These are phyloP conservation scores for Lagopus leucura DNA, from an alignment of 2,113 vertebrate species.

Conservation along the genomic window DNA sequence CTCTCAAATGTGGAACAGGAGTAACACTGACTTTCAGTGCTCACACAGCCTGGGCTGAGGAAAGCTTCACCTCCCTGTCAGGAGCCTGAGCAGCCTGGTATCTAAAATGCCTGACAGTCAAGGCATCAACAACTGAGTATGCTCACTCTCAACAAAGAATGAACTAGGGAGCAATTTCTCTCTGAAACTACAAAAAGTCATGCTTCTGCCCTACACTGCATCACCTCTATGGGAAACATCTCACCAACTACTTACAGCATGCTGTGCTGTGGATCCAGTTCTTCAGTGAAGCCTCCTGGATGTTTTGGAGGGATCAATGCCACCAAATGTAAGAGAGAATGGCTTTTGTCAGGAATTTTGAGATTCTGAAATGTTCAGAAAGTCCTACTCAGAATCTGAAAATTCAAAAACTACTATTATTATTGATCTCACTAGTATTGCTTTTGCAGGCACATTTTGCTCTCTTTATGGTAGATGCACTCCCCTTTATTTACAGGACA, in stretches of 20 bases:
- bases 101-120: not conserved
- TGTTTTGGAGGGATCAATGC: not conserved
- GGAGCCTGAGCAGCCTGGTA: not conserved
- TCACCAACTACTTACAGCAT: not conserved
- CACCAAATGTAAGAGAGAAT: not conserved
- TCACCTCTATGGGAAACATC: not conserved
- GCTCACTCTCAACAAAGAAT: not conserved
- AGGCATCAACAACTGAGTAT: not conserved
- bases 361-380: not conserved
- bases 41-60: not conserved
- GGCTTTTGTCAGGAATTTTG: not conserved
- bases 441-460: not conserved
- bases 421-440: not conserved
- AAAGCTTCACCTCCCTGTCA: not conserved
- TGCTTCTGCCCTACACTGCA: not conserved
- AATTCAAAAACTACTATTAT: not conserved
- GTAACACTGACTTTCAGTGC: not conserved
- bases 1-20: not conserved
- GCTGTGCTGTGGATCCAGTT: not conserved
- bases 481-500: not conserved
- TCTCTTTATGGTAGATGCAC: not conserved
- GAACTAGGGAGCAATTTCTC: not conserved
- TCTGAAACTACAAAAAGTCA: not conserved
- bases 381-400: not conserved
- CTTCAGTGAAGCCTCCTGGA: not conserved